A percentile compares a stretch with the other conserved stretches of the same genome.
Evolutionary conservation across 2,888 invertebrate species (phyloP).

Genomic region (Amiota mariae): DNA sequence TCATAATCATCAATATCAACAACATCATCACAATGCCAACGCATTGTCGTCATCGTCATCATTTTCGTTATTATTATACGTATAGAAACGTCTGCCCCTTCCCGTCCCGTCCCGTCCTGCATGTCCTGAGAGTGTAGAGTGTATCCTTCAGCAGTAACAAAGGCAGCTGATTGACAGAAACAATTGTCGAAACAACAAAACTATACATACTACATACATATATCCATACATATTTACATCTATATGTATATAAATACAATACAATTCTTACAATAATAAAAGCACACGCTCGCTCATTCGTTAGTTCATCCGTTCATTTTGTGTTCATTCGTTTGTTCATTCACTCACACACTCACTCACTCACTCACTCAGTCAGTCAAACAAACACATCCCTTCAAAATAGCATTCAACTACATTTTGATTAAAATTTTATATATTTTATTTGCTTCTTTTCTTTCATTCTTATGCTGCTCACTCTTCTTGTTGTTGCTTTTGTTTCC

Average conservation of each 20-base stretch:
- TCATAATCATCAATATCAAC: slow-evolving; percentile 3
- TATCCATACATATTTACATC: not conserved
- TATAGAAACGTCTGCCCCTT: not conserved
- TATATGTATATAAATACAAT: slow-evolving; percentile 1
- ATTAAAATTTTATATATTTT: slow-evolving; percentile 61
- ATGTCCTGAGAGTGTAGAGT: slow-evolving; percentile 16
- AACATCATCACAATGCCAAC: not conserved
- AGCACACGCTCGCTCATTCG: slow-evolving; percentile 7
- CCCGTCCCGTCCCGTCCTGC: slow-evolving; percentile 15
- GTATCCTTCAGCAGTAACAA: slow-evolving; percentile 65
- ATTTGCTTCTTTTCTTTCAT: slow-evolving; percentile 10
- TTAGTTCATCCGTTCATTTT: not conserved
- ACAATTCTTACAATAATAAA: slow-evolving; percentile 3
- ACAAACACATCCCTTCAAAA: not conserved
- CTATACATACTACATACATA: not conserved
- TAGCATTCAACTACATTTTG: slow-evolving; percentile 57
- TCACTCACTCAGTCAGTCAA: too few species aligned
- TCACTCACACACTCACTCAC: not conserved
- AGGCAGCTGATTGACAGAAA: slow-evolving; percentile 67
- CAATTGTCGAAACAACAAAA: slow-evolving; percentile 49
- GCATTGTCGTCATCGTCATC: not conserved
- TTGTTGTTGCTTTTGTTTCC: not conserved
- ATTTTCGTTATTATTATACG: not conserved
- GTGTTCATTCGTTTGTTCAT: slow-evolving; percentile 10
- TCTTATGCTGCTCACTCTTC: not conserved